A percentile compares a stretch with the other conserved stretches of the same genome.
Conservation (phyloP, 2,888 invertebrate genomes). For the Euzophera pinguis region DNA sequence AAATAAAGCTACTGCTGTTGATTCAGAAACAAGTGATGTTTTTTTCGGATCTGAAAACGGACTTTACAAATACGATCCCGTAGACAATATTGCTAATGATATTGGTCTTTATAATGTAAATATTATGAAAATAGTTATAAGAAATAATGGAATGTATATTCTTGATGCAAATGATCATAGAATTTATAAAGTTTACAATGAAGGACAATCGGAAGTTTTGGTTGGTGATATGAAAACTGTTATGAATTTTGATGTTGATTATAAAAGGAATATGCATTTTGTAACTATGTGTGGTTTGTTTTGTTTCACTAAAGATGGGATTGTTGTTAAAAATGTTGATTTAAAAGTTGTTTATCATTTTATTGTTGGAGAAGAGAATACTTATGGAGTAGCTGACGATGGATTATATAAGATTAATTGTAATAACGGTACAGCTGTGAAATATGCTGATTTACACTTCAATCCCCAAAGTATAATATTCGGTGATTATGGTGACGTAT, state of each 20-base stretch:
- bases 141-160: slow-evolving; percentile 60
- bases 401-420: slow-evolving; percentile 58
- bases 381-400: slow-evolving; percentile 48
- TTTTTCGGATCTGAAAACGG: slow-evolving; percentile 69
- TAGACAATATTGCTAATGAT: slow-evolving; percentile 45
- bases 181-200: slow-evolving; percentile 57
- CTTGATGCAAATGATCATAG: slow-evolving; percentile 64
- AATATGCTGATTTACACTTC: slow-evolving; percentile 47
- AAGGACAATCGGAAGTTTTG: slow-evolving; percentile 39
- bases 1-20: slow-evolving; percentile 64
- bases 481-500: slow-evolving; percentile 68
- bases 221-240: slow-evolving; percentile 51
- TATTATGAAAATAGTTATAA: slow-evolving; percentile 57
- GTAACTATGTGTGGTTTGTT: slow-evolving; percentile 64
- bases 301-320: slow-evolving; percentile 45
- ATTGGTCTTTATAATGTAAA: slow-evolving; percentile 65
- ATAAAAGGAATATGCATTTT: slow-evolving; percentile 52
- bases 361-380: slow-evolving; percentile 46
- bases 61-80: slow-evolving; percentile 57
- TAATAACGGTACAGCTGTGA: slow-evolving; percentile 55
- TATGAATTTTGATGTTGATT: slow-evolving; percentile 62
- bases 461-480: slow-evolving; percentile 54
- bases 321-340: slow-evolving; percentile 55
- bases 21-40: slow-evolving; percentile 55
- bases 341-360: slow-evolving; percentile 50